Conservation (phyloP, 2,113 vertebrate genomes). For the Psilopsiagon aurifrons region DNA sequence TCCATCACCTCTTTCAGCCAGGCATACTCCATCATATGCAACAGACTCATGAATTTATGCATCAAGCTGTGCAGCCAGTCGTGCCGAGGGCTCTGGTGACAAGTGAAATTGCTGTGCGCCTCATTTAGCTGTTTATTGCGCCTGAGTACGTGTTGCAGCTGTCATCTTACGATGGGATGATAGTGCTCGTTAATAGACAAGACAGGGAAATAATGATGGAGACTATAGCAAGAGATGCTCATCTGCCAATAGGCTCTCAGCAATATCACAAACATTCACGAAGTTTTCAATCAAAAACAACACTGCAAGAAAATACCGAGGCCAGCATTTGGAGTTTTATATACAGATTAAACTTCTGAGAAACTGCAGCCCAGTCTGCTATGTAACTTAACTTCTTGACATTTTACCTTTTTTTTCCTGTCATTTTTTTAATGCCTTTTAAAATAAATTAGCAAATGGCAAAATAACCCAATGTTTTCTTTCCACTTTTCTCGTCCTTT, state of each 20-base stretch:
- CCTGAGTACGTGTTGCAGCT: conserved; percentile 88
- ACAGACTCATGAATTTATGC: conserved; percentile 89
- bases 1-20: conserved; percentile 88
- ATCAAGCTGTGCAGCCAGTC: conserved; percentile 88
- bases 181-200: conserved; percentile 88
- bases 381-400: neutral
- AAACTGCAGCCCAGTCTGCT: conserved; percentile 30
- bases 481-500: neutral
- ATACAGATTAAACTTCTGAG: conserved; percentile 71
- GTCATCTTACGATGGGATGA: conserved; percentile 86
- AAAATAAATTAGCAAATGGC: conserved; percentile 7
- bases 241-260: conserved; percentile 84
- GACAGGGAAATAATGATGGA: conserved; percentile 88
- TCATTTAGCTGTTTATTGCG: conserved; percentile 90
- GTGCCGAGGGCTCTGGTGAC: conserved; percentile 86
- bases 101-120: conserved; percentile 89
- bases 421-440: conserved; percentile 2
- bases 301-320: conserved; percentile 75
- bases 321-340: conserved; percentile 54
- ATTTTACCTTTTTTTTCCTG: neutral
- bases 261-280: conserved; percentile 83
- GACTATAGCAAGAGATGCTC: conserved; percentile 84
- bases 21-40: conserved; percentile 88
- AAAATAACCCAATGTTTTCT: neutral
- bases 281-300: conserved; percentile 84